Evolutionary conservation across 2,113 vertebrate genomes (phyloP), one percentile per base, ranked within the genome.

Genomic region (Tachuris rubrigastra): DNA sequence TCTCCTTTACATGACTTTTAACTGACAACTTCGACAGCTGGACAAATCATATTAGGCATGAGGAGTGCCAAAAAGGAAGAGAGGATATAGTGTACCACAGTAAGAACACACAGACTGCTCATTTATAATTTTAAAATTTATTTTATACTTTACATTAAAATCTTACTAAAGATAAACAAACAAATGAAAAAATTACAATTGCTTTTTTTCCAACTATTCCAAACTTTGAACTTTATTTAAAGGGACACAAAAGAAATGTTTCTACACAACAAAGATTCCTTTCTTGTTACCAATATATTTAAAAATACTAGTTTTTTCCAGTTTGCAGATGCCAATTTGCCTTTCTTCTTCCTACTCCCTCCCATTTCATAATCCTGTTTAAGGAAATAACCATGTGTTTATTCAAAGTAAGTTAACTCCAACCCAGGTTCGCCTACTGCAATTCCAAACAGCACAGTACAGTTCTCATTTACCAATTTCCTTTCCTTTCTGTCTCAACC

Each of bases 191-290:
- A 93, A 80, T 3, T 67, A 79, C 27, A 73, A 77, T 59, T 50
- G 24, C 3, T 71, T 68, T 93, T 93, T 83, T 42, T 15, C 42
- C 33, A 86, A 21, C 30, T 74, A 24, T 74, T 90, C 47, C 47
- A 75, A 91, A 55, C 15, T 90, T 90, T 84, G 65, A 96, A 90
- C 79, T 94, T 93, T n/a, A n/a, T 6, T 86, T 94, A 91, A 74
- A 93, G 10, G 11, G 67, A 80, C 72, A 77, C 50, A 93, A 74
- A 96, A 89, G 33, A 55, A 56, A 67, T 63, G 47, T 81, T 83
- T 92, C 85, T 67, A 80, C 46, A 83, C 44, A 86, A 83, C 14
- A 85, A 93, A 83, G 69, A 94, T 77, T 83, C 82, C 62, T 80
- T 96, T 90, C 85, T 74, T 93, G 50, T 91, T 86, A 85, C 30